Base-by-base conservation (phyloP, 1,140 invertebrate genomes). In the Pseudachorutes palmiensis region DNA sequence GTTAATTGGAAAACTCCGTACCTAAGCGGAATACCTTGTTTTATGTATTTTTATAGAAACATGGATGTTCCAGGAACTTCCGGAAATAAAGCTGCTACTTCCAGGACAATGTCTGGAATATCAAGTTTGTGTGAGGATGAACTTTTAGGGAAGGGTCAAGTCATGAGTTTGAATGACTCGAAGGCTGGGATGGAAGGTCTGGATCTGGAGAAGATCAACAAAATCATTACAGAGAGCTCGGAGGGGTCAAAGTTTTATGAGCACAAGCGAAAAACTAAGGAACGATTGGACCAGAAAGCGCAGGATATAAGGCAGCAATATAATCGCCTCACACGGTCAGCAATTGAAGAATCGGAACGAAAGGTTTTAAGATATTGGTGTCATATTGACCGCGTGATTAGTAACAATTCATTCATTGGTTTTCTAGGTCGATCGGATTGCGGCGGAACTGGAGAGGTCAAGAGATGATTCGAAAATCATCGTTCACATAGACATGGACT, bases 401-500 rank as follows among this genome's bases (percentile, higher is more conserved):
- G 19, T 65, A 22, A 26, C 49, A 31, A 55, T 1, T 16, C 33
- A 2, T 51, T 2, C 5, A 41, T 72, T 57, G 24, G 30, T 67
- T 57, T 58, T 67, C 33, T 51, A 83, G 82, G 79, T 80, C 66
- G 78, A 82, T 67, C 68, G 64, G 29, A 62, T 81, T 9, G 61
- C 80, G 22, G 64, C 70, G 59, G 62, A 75, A 24, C 69, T 83
- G 24, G 79, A 82, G 67, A 31, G 41, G 29, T 61, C 65, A 28
- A 65, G 80, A 67, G 80, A 84, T 75, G 73, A 85, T 9, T 77
- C 70, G 64, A 77, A 77, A n/a, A 80, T 78, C 14, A 82, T 85
- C 70, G 83, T 87, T 9, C 85, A 87, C 71, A 78, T 87, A 58
- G 86, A 87, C 75, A 85, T 87, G 84, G 86, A 87, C 77, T 82